phyloP scores from a whole-genome alignment of 2,797 vertebrate species.

The Lagorchestes hirsutus region DNA sequence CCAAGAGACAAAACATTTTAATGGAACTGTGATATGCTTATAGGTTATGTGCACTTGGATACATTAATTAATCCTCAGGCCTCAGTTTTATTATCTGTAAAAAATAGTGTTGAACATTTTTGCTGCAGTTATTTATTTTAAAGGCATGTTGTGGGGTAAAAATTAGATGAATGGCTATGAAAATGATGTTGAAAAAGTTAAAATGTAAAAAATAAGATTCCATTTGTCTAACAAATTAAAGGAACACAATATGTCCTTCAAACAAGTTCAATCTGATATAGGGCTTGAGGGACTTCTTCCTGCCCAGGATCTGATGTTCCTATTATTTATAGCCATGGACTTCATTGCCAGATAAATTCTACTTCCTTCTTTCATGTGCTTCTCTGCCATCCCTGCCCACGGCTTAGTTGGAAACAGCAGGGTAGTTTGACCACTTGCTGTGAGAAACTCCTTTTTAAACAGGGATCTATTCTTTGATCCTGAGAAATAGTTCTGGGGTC shows the following conservation, averaged over 20 bases:
- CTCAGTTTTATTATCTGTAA: slow-evolving; percentile 44
- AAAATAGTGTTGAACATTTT: neutral
- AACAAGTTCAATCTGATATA: neutral
- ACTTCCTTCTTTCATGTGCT: neutral
- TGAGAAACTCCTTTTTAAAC: slow-evolving; percentile 44
- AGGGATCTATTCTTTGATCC: slow-evolving; percentile 59
- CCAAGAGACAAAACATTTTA: neutral
- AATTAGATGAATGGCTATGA: slow-evolving; percentile 1
- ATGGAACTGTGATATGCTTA: neutral
- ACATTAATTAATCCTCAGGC: neutral
- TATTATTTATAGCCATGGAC: neutral
- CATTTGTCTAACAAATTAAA: slow-evolving; percentile 58
- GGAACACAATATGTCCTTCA: neutral
- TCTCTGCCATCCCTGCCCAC: neutral
- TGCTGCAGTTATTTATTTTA: neutral
- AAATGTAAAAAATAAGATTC: neutral
- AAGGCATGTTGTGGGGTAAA: neutral
- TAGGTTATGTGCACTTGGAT: neutral
- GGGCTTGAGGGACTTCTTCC: neutral
- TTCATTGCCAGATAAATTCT: slow-evolving; percentile 1
- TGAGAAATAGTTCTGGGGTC: slow-evolving; percentile 48
- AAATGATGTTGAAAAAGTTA: slow-evolving; percentile 49
- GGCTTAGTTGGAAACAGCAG: slow-evolving; percentile 10
- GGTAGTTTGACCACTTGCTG: neutral
- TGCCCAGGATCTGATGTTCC: neutral